Base-by-base conservation (phyloP, 1,140 invertebrate genomes). In the Drosophila malerkotliana region DNA sequence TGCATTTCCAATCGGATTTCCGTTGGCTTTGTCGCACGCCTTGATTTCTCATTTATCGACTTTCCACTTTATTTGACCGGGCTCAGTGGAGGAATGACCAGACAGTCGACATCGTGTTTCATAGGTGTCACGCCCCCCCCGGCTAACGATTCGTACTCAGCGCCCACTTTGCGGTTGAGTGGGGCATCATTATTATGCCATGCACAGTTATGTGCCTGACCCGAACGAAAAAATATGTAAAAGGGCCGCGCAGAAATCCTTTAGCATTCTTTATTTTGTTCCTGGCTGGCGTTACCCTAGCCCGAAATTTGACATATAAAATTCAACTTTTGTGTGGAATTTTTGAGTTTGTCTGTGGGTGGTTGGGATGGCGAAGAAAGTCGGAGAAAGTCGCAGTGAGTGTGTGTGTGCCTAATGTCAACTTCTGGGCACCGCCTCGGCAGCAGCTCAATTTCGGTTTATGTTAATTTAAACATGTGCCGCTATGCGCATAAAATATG, bases 391-490 rank as follows among this genome's bases (percentile, higher is more conserved):
- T 57, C 3, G 47, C 32, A 1, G 32, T 8, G 49, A 56, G 51
- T 73, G 68, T 77, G 73, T 68, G 60, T 55, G 63, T 56, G 63
- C 77, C 80, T 84, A 85, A 85, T 85, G 81, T 85, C 81, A 85
- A 85, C 81, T 76, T 80, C 61, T 56, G 62, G 76, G 74, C 52
- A 71, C 63, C 77, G 77, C 66, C 59, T 69, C 49, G 60, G 81
- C 67, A 80, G 82, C 74, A 77, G 82, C 83, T 88, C 83, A 88
- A 88, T 88, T 88, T 88, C 79, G 79, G 76, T 88, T 88, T 88
- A 88, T 88, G 83, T 88, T 88, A 88, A 88, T 88, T 88, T 88
- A 88, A 88, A 88, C 83, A 88, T 88, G 83, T 88, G 83, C 83
- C 82, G 79, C 83, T 83, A 88, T 83, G 83, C 83, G 83, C 83